Conservation (phyloP, 2,888 invertebrate species). For the Cosmorhoe ocellata region DNA sequence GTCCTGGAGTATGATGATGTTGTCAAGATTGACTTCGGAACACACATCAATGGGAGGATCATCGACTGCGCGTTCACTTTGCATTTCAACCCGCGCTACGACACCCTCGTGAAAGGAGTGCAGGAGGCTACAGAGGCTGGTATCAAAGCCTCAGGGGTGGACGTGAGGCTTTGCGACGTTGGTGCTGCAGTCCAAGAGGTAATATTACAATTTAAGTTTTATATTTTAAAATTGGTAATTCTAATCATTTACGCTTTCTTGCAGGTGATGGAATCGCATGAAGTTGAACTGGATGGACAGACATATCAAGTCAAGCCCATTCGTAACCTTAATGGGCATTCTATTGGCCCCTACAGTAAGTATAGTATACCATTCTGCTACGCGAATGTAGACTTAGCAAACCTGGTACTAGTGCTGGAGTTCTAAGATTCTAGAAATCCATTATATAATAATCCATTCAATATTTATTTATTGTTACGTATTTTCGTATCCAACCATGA, state of each 20-base stretch:
- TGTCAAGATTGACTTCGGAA: constrained; percentile 99
- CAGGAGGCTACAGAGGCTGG: constrained; percentile 99
- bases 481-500: no score
- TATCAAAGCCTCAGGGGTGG: constrained; percentile 96
- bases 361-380: constrained; percentile 33
- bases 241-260: constrained; percentile 10
- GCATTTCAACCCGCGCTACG: constrained; percentile 98
- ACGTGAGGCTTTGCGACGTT: constrained; percentile 98
- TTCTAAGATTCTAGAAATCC: no score
- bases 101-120: constrained; percentile 96
- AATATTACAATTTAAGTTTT: no score
- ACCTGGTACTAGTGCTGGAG: no score
- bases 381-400: no score
- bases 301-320: constrained; percentile 98
- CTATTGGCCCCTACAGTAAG: constrained; percentile 98
- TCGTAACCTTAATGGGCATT: constrained; percentile 98
- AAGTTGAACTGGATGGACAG: constrained; percentile 98
- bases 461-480: no score
- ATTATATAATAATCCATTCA: no score
- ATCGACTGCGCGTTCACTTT: constrained; percentile 99
- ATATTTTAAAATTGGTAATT: no score
- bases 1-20: constrained; percentile 98
- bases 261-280: constrained; percentile 98
- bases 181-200: constrained; percentile 97
- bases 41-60: constrained; percentile 98